Conservation (phyloP, 2,797 vertebrate genomes). For the Diglossa cyanea region DNA sequence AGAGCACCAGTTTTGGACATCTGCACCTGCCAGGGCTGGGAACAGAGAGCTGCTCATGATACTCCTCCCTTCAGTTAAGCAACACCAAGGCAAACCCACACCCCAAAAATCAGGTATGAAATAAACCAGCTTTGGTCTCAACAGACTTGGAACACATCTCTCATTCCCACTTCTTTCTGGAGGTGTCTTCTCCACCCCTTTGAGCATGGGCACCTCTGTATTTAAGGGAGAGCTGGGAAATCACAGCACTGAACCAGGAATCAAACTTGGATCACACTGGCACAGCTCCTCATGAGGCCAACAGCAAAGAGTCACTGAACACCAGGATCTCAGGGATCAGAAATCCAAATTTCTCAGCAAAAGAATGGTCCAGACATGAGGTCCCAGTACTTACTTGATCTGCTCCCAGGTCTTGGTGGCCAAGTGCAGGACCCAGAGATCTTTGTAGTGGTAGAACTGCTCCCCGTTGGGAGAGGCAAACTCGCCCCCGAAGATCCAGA, state of each 20-base stretch:
- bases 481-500: slow-evolving; percentile 97
- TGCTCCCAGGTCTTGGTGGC: slow-evolving; percentile 90
- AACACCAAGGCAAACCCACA: not conserved
- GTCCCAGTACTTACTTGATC: slow-evolving; percentile 83
- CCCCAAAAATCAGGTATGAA: not conserved
- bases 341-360: not conserved
- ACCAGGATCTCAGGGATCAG: not conserved
- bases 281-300: not conserved
- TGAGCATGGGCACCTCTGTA: not conserved
- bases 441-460: slow-evolving; percentile 97
- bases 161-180: not conserved
- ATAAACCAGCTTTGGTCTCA: not conserved
- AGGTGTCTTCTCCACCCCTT: not conserved
- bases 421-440: slow-evolving; percentile 96
- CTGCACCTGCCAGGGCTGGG: not conserved
- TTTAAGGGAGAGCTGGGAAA: not conserved
- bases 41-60: not conserved
- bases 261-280: not conserved
- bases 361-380: not conserved
- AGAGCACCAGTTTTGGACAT: not conserved
- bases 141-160: not conserved
- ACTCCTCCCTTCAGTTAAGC: not conserved
- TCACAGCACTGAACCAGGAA: not conserved
- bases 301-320: not conserved
- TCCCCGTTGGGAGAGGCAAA: slow-evolving; percentile 92